A percentile compares a stretch with the other conserved stretches of the same genome.
phyloP scores from a whole-genome alignment of 2,113 vertebrate genomes.

The Boulengeromyrus knoepffleri region DNA sequence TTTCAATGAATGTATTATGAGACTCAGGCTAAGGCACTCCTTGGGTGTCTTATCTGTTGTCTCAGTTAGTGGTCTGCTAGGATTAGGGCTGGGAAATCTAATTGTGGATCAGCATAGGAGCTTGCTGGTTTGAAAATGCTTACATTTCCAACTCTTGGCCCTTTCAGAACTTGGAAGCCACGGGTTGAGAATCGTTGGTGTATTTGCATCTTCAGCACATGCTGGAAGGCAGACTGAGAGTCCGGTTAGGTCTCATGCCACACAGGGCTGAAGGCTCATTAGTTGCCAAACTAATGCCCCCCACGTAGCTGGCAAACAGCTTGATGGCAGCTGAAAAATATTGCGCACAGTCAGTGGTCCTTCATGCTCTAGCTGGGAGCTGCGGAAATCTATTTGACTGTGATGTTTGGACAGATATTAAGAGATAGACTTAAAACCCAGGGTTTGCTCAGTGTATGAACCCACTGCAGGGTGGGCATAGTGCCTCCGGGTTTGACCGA shows the following conservation, averaged over 20 bases:
- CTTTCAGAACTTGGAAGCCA: too few relatives aligned
- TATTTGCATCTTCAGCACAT: background rate
- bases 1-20: too few relatives aligned
- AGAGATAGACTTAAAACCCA: background rate
- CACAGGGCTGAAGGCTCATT: background rate
- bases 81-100: too few relatives aligned
- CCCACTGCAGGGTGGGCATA: background rate
- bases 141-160: too few relatives aligned
- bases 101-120: too few relatives aligned
- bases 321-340: background rate
- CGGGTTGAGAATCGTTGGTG: background rate
- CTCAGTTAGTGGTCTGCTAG: too few relatives aligned
- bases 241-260: background rate
- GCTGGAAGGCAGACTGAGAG: background rate
- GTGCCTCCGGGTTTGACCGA: too few relatives aligned
- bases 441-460: background rate
- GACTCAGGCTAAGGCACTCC: too few relatives aligned
- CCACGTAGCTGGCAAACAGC: background rate
- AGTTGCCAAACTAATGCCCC: background rate
- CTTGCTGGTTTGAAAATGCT: too few relatives aligned
- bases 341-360: background rate
- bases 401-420: conserved; percentile 1
- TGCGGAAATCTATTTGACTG: background rate
- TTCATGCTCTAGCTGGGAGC: background rate
- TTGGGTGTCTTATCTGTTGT: too few relatives aligned